These are phyloP conservation scores for Phanerotoma sp. DNA, from an alignment of 2,888 invertebrate genomes.

Conservation along the genomic window DNA sequence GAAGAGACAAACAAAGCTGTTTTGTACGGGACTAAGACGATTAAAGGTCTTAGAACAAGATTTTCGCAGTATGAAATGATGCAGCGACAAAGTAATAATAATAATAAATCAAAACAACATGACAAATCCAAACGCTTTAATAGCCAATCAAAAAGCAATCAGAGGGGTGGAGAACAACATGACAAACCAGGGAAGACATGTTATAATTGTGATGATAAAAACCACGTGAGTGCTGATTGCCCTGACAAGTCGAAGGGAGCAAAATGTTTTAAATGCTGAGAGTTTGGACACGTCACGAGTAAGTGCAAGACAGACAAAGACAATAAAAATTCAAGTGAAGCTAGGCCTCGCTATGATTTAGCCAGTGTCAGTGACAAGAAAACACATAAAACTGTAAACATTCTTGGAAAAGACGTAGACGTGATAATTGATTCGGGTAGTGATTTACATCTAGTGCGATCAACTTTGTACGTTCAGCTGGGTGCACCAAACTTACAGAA, in stretches of 20 bases:
- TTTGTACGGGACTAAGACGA: slow-evolving; percentile 1
- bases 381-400: slow-evolving; percentile 23
- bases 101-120: too few relatives aligned
- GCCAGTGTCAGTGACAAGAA: slow-evolving; percentile 17
- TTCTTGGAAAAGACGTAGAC: slow-evolving; percentile 13
- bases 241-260: slow-evolving; percentile 27
- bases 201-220: slow-evolving; percentile 32
- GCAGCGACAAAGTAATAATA: neutral
- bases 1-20: neutral
- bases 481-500: slow-evolving; percentile 16
- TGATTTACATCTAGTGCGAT: slow-evolving; percentile 22
- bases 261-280: slow-evolving; percentile 35
- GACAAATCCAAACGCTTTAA: too few relatives aligned
- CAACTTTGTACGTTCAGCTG: slow-evolving; percentile 16
- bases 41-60: neutral
- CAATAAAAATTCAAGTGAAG: too few relatives aligned
- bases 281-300: slow-evolving; percentile 32
- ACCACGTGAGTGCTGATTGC: slow-evolving; percentile 29
- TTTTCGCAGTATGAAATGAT: slow-evolving; percentile 7
- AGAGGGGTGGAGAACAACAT: neutral
- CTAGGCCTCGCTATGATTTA: slow-evolving; percentile 1
- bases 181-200: slow-evolving; percentile 13
- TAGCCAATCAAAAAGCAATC: too few relatives aligned
- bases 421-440: slow-evolving; percentile 20
- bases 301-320: slow-evolving; percentile 15